These are phyloP conservation scores for Pseudorectes ferrugineus DNA, from an alignment of 2,113 vertebrate species.

Conservation along the genomic window DNA sequence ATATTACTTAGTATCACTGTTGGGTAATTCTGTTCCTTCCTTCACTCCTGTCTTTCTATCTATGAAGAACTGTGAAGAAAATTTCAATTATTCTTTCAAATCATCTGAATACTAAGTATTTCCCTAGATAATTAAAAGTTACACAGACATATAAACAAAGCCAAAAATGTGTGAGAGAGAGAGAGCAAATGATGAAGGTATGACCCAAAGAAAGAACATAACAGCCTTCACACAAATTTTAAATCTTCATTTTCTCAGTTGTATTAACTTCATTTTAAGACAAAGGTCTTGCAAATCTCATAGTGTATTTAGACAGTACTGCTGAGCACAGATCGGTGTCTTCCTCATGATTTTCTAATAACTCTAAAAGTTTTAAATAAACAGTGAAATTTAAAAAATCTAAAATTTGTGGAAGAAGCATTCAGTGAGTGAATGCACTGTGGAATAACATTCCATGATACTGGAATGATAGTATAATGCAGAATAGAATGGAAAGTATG, in stretches of 20 bases:
- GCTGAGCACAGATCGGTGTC: neutral
- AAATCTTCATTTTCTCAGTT: neutral
- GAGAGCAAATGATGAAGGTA: rapidly evolving
- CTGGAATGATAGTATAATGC: neutral
- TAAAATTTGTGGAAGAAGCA: neutral
- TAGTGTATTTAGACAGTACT: neutral
- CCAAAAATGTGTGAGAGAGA: neutral
- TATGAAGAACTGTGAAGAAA: neutral
- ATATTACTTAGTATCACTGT: neutral
- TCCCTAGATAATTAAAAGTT: neutral
- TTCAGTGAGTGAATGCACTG: neutral
- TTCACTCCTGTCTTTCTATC: rapidly evolving
- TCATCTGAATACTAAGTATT: neutral
- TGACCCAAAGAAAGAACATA: neutral
- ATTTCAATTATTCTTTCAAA: neutral
- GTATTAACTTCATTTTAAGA: neutral
- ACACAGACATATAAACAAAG: neutral
- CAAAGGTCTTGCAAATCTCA: neutral
- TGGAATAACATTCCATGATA: neutral
- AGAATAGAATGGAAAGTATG: neutral
- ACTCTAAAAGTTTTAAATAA: neutral
- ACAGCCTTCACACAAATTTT: neutral
- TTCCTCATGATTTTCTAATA: neutral
- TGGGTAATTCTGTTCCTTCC: neutral
- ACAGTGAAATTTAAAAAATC: neutral